Percentiles rank a stretch among this genome's conserved stretches.
These are phyloP conservation scores for Salpingus planirostris DNA, from an alignment of 2,888 invertebrate genomes.

Conservation along the genomic window DNA sequence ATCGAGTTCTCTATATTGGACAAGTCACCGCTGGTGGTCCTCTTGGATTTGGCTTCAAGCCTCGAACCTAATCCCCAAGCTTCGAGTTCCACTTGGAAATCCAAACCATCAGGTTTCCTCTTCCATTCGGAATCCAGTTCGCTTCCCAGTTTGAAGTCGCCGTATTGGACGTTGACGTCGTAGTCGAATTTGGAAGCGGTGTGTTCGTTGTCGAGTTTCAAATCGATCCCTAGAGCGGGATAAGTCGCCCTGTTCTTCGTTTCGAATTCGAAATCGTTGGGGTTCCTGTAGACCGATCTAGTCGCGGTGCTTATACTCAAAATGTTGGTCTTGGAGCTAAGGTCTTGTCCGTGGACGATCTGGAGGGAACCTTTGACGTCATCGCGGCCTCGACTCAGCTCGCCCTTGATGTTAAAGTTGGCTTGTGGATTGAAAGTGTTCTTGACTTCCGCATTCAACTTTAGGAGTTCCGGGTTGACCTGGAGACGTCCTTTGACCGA, in stretches of 20 bases:
- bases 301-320: conserved; percentile 39
- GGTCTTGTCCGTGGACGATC: conserved; percentile 54
- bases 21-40: conserved; percentile 48
- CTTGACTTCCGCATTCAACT: conserved; percentile 44
- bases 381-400: conserved; percentile 25
- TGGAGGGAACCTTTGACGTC: conserved; percentile 29
- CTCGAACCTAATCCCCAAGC: conserved; percentile 44
- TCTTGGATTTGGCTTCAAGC: conserved; percentile 47
- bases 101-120: conserved; percentile 38
- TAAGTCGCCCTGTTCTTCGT: conserved; percentile 50
- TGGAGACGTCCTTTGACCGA: conserved; percentile 37
- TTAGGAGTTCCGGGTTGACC: conserved; percentile 40
- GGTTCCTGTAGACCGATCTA: conserved; percentile 22
- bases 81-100: conserved; percentile 51
- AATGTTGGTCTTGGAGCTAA: conserved; percentile 48
- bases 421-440: conserved; percentile 52
- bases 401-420: conserved; percentile 54
- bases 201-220: conserved; percentile 48
- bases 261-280: conserved; percentile 43
- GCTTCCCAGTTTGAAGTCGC: conserved; percentile 48
- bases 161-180: conserved; percentile 49
- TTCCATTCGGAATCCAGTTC: conserved; percentile 29
- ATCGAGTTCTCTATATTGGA: conserved; percentile 55
- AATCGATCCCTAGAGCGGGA: conserved; percentile 43
- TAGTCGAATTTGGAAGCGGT: conserved; percentile 49